Evolutionary conservation across 2,797 vertebrate genomes (phyloP).

Genomic region (Ciconia nigra): DNA sequence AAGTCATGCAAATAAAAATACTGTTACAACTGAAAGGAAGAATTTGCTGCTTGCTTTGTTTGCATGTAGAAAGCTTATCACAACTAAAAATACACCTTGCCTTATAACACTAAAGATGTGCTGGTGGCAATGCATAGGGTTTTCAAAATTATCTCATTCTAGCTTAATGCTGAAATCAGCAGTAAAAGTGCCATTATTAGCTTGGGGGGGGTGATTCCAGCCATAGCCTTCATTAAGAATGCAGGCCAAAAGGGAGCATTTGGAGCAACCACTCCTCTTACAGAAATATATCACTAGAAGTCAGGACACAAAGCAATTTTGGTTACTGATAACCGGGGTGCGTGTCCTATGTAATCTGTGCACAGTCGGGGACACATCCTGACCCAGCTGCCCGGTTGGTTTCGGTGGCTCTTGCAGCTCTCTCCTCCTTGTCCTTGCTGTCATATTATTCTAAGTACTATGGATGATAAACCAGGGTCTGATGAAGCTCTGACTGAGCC

Average conservation of each 20-base stretch:
- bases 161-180: not conserved
- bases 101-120: not conserved
- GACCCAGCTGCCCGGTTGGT: not conserved
- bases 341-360: not conserved
- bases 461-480: not conserved
- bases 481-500: not conserved
- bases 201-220: not conserved
- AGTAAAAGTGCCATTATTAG: not conserved
- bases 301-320: not conserved
- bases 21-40: not conserved
- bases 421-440: not conserved
- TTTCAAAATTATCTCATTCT: not conserved
- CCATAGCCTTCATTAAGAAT: not conserved
- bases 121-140: rapidly evolving
- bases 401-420: rapidly evolving
- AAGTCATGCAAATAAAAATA: not conserved
- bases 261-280: not conserved
- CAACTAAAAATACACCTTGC: not conserved
- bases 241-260: not conserved
- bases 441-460: not conserved
- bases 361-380: not conserved
- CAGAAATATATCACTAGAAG: not conserved
- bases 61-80: not conserved
- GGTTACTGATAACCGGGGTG: not conserved
- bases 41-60: not conserved